These are phyloP conservation scores for Lingula anatina DNA, from an alignment of 2,888 invertebrate species.

Conservation along the genomic window DNA sequence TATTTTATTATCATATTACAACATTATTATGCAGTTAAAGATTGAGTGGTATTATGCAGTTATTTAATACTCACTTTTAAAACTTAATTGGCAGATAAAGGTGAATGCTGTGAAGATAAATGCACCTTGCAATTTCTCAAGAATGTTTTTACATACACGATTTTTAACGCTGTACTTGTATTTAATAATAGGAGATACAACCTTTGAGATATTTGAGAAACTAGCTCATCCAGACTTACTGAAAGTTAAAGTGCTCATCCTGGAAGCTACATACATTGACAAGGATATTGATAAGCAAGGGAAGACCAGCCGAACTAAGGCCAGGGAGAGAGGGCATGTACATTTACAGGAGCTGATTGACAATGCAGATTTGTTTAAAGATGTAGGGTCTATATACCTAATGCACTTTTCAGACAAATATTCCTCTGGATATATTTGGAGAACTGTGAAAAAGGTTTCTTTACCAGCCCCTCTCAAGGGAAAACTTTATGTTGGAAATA, in stretches of 20 bases:
- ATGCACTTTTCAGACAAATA: constrained; percentile 44
- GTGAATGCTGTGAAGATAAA: no score
- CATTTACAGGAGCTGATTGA: constrained; percentile 33
- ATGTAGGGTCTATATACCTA: constrained; percentile 28
- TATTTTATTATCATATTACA: no score
- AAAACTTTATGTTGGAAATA: no score
- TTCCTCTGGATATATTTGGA: constrained; percentile 20
- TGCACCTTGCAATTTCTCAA: no score
- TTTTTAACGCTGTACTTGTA: no score
- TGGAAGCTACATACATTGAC: constrained; percentile 42
- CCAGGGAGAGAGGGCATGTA: constrained; percentile 33
- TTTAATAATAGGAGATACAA: constrained; percentile 47
- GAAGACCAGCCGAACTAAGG: no score
- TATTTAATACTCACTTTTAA: no score
- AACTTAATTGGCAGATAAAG: no score
- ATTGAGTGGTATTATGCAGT: no score
- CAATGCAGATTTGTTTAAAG: constrained; percentile 27
- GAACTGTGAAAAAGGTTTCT: constrained; percentile 15
- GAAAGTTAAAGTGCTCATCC: constrained; percentile 34
- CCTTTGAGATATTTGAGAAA: constrained; percentile 31
- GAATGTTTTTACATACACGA: no score
- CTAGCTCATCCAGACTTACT: constrained; percentile 30
- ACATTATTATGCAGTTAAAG: no score
- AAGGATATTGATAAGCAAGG: constrained; percentile 14
- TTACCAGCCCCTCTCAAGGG: constrained; percentile 17